phyloP scores from a whole-genome alignment of 1,140 invertebrate genomes.

The Drosophila equinoxialis region DNA sequence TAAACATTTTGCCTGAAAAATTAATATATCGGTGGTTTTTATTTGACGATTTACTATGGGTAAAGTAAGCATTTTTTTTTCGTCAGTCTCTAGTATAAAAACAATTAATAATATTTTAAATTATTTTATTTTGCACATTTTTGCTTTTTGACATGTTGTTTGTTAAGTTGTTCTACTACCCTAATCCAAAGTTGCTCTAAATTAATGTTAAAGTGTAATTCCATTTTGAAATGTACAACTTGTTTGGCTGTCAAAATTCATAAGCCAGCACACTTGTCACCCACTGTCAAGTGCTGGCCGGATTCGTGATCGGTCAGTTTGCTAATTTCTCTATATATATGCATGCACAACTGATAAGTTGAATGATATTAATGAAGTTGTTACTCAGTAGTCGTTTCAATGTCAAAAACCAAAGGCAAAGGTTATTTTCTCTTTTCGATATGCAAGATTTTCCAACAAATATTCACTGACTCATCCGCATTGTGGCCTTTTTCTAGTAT shows the following conservation, averaged over 20 bases:
- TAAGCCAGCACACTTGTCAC: constrained; percentile 80
- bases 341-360: constrained; percentile 40
- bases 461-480: constrained; percentile 62
- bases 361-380: constrained; percentile 75
- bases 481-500: constrained; percentile 19
- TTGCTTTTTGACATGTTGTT: too few relatives aligned
- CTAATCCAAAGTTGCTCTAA: constrained; percentile 1
- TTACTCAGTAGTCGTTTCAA: constrained; percentile 57
- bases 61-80: too few relatives aligned
- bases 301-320: constrained; percentile 42
- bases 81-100: too few relatives aligned
- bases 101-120: too few relatives aligned
- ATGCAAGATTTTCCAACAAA: constrained; percentile 25
- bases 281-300: constrained; percentile 43
- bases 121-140: too few relatives aligned
- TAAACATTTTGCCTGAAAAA: too few relatives aligned
- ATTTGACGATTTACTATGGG: too few relatives aligned
- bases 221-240: constrained; percentile 37
- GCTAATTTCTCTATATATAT: constrained; percentile 46
- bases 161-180: background rate
- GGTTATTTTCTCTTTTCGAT: constrained; percentile 28
- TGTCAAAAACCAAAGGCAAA: constrained; percentile 67
- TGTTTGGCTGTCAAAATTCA: constrained; percentile 72
- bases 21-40: too few relatives aligned
- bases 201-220: constrained; percentile 24